Evolutionary conservation across 2,113 vertebrate species (phyloP).

Genomic region (Scytalopus superciliaris): DNA sequence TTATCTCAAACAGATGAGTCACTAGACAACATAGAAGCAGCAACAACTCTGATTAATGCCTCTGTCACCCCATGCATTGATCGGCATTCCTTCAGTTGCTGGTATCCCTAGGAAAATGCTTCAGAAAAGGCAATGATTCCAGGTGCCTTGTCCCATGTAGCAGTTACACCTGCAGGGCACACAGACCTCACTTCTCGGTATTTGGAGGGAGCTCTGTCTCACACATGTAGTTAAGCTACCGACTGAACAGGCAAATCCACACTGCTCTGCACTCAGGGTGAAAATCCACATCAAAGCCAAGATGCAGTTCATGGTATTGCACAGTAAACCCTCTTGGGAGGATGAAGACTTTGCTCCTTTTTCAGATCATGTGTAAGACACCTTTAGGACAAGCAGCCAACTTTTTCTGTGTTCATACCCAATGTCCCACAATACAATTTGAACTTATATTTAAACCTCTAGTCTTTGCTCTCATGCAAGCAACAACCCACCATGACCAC

Average conservation of each 20-base stretch:
- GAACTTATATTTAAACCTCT: not conserved
- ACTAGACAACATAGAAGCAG: not conserved
- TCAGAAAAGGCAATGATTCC: not conserved
- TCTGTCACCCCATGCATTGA: not conserved
- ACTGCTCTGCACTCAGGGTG: not conserved
- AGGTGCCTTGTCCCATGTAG: not conserved
- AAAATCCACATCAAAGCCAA: not conserved
- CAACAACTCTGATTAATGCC: not conserved
- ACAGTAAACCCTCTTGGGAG: not conserved
- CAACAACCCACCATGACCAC: not conserved
- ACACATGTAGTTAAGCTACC: not conserved
- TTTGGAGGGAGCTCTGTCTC: not conserved
- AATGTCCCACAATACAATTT: not conserved
- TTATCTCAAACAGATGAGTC: not conserved
- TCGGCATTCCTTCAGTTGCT: not conserved
- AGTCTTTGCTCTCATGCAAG: not conserved
- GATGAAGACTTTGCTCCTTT: not conserved
- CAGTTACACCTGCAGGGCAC: not conserved
- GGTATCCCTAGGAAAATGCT: not conserved
- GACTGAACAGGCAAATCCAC: not conserved
- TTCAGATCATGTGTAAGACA: not conserved
- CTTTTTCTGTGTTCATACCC: not conserved
- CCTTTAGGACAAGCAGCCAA: not conserved
- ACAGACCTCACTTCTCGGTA: not conserved
- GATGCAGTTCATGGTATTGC: not conserved